These are phyloP conservation scores for Agonopterix arenella DNA, from an alignment of 2,888 invertebrate genomes.

Conservation along the genomic window DNA sequence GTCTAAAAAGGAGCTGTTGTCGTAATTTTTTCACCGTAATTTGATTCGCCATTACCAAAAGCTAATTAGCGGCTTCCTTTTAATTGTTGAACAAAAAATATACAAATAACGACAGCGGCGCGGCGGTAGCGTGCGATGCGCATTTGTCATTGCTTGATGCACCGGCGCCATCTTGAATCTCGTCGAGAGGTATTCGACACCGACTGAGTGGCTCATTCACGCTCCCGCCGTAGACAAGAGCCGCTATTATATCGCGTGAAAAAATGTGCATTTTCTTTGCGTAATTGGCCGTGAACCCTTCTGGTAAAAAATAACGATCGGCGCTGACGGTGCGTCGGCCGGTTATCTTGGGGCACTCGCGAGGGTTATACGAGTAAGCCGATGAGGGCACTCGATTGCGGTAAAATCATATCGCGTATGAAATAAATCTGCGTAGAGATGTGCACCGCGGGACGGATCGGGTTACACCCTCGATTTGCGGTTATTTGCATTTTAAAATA, in stretches of 20 bases:
- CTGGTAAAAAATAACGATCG: slow-evolving; percentile 27
- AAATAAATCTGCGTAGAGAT: slow-evolving; percentile 63
- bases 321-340: slow-evolving; percentile 25
- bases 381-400: slow-evolving; percentile 53
- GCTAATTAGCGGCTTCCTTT: slow-evolving; percentile 22
- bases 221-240: slow-evolving; percentile 42
- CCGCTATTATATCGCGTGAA: slow-evolving; percentile 38
- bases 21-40: slow-evolving; percentile 13
- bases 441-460: slow-evolving; percentile 52
- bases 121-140: slow-evolving; percentile 27
- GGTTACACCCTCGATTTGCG: slow-evolving; percentile 66
- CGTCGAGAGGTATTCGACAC: slow-evolving; percentile 55
- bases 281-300: slow-evolving; percentile 54
- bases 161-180: slow-evolving; percentile 51
- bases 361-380: slow-evolving; percentile 16
- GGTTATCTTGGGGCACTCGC: slow-evolving; percentile 28
- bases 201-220: slow-evolving; percentile 60
- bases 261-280: slow-evolving; percentile 53
- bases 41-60: slow-evolving; percentile 18
- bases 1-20: not conserved
- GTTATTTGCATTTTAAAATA: slow-evolving; percentile 67
- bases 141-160: slow-evolving; percentile 51
- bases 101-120: slow-evolving; percentile 9
- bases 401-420: slow-evolving; percentile 68
- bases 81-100: slow-evolving; percentile 10